phyloP scores from a whole-genome alignment of 2,888 invertebrate genomes.

The Melanophora roralis region DNA sequence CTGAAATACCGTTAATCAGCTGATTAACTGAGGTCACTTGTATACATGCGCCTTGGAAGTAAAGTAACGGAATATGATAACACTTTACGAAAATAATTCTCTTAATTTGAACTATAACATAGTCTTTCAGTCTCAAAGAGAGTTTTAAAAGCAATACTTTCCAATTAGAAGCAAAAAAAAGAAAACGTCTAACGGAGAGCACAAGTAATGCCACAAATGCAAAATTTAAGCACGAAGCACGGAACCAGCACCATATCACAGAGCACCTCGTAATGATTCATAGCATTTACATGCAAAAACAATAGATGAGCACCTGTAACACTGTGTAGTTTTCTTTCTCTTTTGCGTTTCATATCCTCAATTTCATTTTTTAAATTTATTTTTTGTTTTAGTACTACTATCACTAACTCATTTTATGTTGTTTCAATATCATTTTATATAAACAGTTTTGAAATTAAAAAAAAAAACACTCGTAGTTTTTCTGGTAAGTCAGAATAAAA shows the following conservation, averaged over 20 bases:
- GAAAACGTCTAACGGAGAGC: slow-evolving; percentile 34
- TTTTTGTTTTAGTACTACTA: slow-evolving; percentile 9
- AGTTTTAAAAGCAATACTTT: slow-evolving; percentile 45
- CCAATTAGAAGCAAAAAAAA: not conserved
- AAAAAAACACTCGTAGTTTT: slow-evolving; percentile 1
- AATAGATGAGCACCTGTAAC: slow-evolving; percentile 59
- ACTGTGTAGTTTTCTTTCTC: slow-evolving; percentile 41
- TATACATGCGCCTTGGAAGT: no score
- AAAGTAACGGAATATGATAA: no score
- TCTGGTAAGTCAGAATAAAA: slow-evolving; percentile 49
- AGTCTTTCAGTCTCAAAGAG: no score
- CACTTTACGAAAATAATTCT: no score
- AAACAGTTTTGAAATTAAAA: no score
- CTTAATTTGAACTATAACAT: no score
- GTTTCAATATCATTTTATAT: not conserved
- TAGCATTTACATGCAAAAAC: slow-evolving; percentile 51
- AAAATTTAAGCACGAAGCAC: slow-evolving; percentile 54
- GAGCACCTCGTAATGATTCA: slow-evolving; percentile 59
- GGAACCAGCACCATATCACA: slow-evolving; percentile 57
- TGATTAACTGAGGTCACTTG: no score
- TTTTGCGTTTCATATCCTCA: not conserved
- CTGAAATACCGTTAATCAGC: no score
- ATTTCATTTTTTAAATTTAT: slow-evolving; percentile 24
- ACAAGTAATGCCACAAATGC: slow-evolving; percentile 37
- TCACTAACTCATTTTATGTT: slow-evolving; percentile 19